phyloP scores from a whole-genome alignment of 2,797 vertebrate species.

The Sebastes trivittatus region DNA sequence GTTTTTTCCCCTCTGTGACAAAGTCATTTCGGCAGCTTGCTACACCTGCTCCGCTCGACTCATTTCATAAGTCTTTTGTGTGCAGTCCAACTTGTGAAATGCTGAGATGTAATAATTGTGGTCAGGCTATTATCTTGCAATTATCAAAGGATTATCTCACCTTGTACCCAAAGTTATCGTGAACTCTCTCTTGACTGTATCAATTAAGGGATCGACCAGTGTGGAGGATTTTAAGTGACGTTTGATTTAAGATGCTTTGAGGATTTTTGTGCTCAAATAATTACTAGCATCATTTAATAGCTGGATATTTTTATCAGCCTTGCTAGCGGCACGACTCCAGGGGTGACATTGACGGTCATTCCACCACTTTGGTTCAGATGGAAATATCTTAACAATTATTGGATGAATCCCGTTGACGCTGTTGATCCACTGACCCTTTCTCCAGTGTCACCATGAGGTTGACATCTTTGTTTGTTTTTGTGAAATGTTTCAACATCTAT shows the following conservation, averaged over 20 bases:
- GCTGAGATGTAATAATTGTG: slow-evolving; percentile 39
- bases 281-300: not conserved
- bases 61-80: slow-evolving; percentile 54
- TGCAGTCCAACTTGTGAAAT: slow-evolving; percentile 24
- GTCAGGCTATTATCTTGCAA: slow-evolving; percentile 44
- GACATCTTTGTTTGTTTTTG: not conserved
- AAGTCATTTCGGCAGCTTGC: slow-evolving; percentile 67
- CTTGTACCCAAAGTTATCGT: slow-evolving; percentile 19
- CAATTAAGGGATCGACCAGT: not conserved
- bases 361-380: not conserved
- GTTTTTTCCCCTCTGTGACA: slow-evolving; percentile 67
- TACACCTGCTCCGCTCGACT: slow-evolving; percentile 64
- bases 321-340: not conserved
- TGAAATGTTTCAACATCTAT: not conserved
- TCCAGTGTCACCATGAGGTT: not conserved
- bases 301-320: not conserved
- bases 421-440: not conserved
- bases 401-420: not conserved
- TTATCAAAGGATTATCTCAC: slow-evolving; percentile 47
- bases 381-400: not conserved
- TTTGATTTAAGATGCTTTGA: not conserved
- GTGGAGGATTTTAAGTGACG: not conserved
- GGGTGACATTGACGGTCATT: not conserved
- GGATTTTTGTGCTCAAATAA: not conserved
- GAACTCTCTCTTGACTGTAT: slow-evolving; percentile 4